Evolutionary conservation across 2,113 vertebrate species (phyloP).

Genomic region (Merops nubicus): DNA sequence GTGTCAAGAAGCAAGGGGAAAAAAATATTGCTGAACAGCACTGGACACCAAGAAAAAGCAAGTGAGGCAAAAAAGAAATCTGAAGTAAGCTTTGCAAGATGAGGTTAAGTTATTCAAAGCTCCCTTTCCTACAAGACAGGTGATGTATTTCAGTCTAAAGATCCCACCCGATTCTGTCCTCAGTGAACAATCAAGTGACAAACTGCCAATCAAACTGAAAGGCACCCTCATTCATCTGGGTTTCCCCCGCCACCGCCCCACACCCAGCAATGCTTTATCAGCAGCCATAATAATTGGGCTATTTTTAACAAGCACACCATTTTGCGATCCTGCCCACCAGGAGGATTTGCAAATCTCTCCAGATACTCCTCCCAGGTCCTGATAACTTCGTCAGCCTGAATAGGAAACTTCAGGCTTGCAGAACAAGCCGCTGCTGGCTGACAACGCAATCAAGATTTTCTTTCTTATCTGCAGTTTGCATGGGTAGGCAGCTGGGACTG

Average conservation of each 20-base stretch:
- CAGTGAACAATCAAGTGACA: conserved; percentile 3
- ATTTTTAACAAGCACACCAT: conserved; percentile 8
- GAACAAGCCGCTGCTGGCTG: background rate
- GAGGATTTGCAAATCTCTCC: conserved; percentile 40
- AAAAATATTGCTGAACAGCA: background rate
- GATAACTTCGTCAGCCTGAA: conserved; percentile 11
- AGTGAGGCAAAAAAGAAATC: background rate
- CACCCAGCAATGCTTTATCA: background rate
- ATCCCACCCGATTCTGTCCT: background rate
- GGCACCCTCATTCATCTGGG: background rate
- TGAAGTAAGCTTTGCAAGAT: background rate
- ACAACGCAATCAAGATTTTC: conserved; percentile 16
- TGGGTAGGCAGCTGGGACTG: conserved; percentile 52
- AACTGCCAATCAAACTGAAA: background rate
- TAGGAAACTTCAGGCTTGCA: conserved; percentile 17
- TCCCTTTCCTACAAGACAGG: conserved; percentile 13
- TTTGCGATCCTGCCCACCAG: conserved; percentile 30
- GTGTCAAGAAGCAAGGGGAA: background rate
- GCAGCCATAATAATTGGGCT: conserved; percentile 1
- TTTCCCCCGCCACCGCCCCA: background rate
- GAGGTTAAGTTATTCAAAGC: background rate
- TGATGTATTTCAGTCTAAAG: conserved; percentile 16
- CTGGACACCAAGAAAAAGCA: background rate
- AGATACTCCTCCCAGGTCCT: background rate
- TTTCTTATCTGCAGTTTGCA: conserved; percentile 44